Conservation (phyloP, 2,797 vertebrate genomes). For the Platalea minor region DNA sequence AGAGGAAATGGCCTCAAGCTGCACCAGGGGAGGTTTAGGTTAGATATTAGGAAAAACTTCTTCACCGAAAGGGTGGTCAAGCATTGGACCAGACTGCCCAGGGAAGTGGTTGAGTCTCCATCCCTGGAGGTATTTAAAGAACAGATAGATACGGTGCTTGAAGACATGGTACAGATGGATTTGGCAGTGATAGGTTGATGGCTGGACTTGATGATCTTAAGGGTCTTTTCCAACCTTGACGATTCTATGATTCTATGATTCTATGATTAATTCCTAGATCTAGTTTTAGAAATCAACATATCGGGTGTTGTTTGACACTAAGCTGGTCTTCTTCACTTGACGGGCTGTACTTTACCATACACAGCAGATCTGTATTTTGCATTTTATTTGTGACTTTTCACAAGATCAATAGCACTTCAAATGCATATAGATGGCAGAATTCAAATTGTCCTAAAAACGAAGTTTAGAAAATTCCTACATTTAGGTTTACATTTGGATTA, state of each 20-base stretch:
- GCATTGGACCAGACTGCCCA: too few species aligned
- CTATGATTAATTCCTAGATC: background rate
- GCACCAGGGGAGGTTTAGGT: too few species aligned
- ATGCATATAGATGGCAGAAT: background rate
- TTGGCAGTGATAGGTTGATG: too few species aligned
- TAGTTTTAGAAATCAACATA: background rate
- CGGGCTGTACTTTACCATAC: background rate
- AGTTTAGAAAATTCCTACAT: background rate
- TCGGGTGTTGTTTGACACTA: background rate
- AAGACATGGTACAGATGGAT: too few species aligned
- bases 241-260: background rate
- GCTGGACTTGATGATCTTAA: too few species aligned
- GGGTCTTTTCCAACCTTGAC: too few species aligned
- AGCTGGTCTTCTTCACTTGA: background rate
- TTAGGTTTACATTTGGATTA: background rate
- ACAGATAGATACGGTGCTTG: too few species aligned
- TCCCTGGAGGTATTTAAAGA: too few species aligned
- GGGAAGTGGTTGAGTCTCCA: too few species aligned
- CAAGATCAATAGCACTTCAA: background rate
- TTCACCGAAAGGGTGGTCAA: too few species aligned
- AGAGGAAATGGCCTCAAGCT: too few species aligned
- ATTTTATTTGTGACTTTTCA: background rate
- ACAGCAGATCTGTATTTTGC: background rate
- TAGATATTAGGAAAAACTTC: too few species aligned
- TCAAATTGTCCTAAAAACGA: background rate